Evolutionary conservation across 2,888 invertebrate species (phyloP), one percentile per base, ranked within the genome.

Genomic region (Petrolisthes cinctipes): DNA sequence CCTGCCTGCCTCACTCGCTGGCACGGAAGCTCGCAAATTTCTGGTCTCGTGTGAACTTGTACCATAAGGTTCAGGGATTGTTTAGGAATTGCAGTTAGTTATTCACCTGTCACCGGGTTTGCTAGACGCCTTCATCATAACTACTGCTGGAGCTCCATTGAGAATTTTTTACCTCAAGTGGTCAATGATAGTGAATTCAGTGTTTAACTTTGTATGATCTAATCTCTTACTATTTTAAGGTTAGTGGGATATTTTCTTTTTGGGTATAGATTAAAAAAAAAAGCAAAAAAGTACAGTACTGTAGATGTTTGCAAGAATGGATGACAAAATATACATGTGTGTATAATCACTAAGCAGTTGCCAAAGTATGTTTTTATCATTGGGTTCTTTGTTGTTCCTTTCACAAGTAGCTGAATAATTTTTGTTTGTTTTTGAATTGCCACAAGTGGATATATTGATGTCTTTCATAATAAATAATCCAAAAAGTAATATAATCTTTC

Each of bases 61-160:
- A 17, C 61, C 11, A 57, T 54, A 83, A 76, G 57, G 56, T 84
- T 84, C 76, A 84, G 83, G 83, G 83, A 84, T 20, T 84, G 75
- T 83, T 84, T 76, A 76, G 61, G 61, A 57, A 23, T 75, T 84
- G 83, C 76, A 78, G 6, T 68, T 51, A 51, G 76, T 84, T 61
- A 6, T 61, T 82, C 53, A 51, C 9, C 71, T 51, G n/a, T 37
- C 82, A 82, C 71, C 68, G 56, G 68, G 51, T 53, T 71, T 66
- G 20, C 68, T 82, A 68, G 53, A 71, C 82, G 61, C 61, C 4
- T 66, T 61, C 6, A 57, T 53, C 51, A 78, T 78, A 84, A 78
- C 7, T 78, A 57, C 17, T 84, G 57, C 11, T 84, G 14, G 75
- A 61, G 61, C 61, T 61, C 61, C 9, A 61, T 37, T 14, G 17